These are phyloP conservation scores for Conus betulinus DNA, from an alignment of 1,140 invertebrate genomes.

Conservation along the genomic window DNA sequence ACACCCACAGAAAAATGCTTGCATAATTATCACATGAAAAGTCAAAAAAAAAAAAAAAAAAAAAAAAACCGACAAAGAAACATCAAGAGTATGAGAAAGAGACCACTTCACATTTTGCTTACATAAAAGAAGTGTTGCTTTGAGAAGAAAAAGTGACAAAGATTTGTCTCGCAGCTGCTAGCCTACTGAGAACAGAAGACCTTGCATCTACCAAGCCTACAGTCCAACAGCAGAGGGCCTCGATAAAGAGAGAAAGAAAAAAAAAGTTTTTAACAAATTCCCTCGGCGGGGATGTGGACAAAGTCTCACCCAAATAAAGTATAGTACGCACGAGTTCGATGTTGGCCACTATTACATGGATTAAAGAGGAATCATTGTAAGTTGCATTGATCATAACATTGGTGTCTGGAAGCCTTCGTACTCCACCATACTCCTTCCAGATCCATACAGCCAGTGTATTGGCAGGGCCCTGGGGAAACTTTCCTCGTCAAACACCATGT, in stretches of 20 bases:
- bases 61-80: not conserved
- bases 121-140: too few relatives aligned
- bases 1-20: not conserved
- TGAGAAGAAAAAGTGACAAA: not conserved
- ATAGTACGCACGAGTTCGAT: not conserved
- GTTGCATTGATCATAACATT: too few relatives aligned
- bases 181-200: not conserved
- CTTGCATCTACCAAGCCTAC: not conserved
- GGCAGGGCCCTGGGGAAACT: too few relatives aligned
- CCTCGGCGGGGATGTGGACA: not conserved
- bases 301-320: not conserved
- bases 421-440: too few relatives aligned
- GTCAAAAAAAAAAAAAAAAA: not conserved
- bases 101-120: too few relatives aligned
- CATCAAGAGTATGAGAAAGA: not conserved
- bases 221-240: not conserved
- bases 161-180: too few relatives aligned
- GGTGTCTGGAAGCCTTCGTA: too few relatives aligned
- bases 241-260: not conserved
- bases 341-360: not conserved
- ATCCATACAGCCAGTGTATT: too few relatives aligned
- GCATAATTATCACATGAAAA: conserved; percentile 7
- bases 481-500: too few relatives aligned
- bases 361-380: too few relatives aligned
- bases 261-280: not conserved